Percentiles rank a stretch among this genome's conserved stretches.
phyloP scores from a whole-genome alignment of 2,113 vertebrate species.

The Gnathonemus echidnorhynchus region DNA sequence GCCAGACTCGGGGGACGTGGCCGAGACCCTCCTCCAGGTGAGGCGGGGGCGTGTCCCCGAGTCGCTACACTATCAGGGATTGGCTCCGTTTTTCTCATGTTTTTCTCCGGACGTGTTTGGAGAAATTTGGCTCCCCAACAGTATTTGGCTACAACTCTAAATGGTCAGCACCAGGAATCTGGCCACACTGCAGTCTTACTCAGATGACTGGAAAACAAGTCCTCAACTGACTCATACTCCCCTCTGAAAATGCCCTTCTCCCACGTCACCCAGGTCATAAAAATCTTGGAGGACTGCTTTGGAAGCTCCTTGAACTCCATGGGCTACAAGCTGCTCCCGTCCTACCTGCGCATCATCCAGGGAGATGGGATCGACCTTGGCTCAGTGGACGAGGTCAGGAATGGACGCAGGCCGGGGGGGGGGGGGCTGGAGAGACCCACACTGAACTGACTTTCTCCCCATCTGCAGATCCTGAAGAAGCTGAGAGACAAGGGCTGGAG shows the following conservation, averaged over 20 bases:
- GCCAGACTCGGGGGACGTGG: slow-evolving; percentile 62
- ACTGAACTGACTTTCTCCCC: not conserved
- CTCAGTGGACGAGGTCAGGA: slow-evolving; percentile 54
- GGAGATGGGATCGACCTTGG: slow-evolving; percentile 62
- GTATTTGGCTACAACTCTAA: not conserved
- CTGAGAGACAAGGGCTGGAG: slow-evolving; percentile 62
- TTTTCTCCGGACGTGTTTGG: not conserved
- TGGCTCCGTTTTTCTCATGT: not conserved
- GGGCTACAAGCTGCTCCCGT: slow-evolving; percentile 60
- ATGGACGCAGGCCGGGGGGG: not conserved
- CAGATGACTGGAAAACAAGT: not conserved
- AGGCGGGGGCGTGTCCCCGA: not conserved
- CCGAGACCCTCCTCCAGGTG: slow-evolving; percentile 60
- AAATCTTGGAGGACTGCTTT: slow-evolving; percentile 61
- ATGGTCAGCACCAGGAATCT: not conserved
- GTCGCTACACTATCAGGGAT: not conserved
- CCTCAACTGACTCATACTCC: not conserved
- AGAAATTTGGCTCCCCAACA: not conserved
- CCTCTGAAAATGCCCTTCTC: slow-evolving; percentile 6
- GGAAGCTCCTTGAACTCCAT: slow-evolving; percentile 52
- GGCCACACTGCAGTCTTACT: not conserved
- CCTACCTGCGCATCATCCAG: slow-evolving; percentile 61
- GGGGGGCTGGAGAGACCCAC: not conserved
- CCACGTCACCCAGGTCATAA: slow-evolving; percentile 48
- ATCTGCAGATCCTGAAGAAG: slow-evolving; percentile 54